Evolutionary conservation across 1,140 invertebrate genomes (phyloP).

Genomic region (Hirudo medicinalis): DNA sequence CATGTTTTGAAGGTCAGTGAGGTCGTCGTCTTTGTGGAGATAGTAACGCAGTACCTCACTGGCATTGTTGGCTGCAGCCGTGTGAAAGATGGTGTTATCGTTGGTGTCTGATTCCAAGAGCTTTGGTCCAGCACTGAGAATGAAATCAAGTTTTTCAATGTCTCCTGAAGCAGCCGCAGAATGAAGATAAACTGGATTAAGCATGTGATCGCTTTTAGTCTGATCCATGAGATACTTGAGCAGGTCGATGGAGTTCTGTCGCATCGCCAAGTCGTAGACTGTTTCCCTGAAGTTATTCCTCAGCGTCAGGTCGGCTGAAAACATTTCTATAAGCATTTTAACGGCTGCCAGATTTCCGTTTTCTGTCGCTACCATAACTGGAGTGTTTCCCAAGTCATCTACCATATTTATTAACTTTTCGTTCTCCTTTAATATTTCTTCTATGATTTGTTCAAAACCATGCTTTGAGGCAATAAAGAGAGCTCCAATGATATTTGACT

Average conservation of each 20-base stretch:
- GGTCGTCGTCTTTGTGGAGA: conserved; percentile 28
- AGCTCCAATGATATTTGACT: not conserved
- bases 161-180: conserved; percentile 29
- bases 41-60: conserved; percentile 43
- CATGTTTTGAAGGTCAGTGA: conserved; percentile 29
- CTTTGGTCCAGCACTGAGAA: conserved; percentile 28
- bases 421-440: not conserved
- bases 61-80: conserved; percentile 46
- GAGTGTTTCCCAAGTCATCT: conserved; percentile 1
- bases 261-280: conserved; percentile 31
- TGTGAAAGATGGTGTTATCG: conserved; percentile 41
- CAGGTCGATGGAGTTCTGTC: conserved; percentile 26
- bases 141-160: conserved; percentile 22
- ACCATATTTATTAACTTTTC: not conserved
- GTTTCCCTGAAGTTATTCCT: conserved; percentile 32
- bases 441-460: not conserved
- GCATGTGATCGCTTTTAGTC: conserved; percentile 29
- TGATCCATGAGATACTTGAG: conserved; percentile 31
- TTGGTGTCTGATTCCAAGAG: conserved; percentile 26
- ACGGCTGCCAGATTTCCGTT: not conserved
- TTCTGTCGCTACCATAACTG: not conserved
- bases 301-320: conserved; percentile 25
- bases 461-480: not conserved
- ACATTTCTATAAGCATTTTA: not conserved
- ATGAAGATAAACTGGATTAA: conserved; percentile 28